phyloP scores from a whole-genome alignment of 2,113 vertebrate species.

The Thoracochromis brauschi region DNA sequence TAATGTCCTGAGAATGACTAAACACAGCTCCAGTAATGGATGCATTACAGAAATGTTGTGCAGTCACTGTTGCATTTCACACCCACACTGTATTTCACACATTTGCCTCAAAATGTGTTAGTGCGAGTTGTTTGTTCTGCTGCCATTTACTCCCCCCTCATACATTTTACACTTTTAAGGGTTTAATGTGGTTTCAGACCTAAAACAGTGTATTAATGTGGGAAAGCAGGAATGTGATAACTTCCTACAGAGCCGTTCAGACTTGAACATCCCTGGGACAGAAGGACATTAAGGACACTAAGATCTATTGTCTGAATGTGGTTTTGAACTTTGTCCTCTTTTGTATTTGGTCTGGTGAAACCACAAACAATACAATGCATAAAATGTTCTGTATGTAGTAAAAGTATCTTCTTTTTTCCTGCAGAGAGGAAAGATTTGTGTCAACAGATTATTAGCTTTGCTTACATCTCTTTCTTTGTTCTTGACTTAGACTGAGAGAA shows the following conservation, averaged over 20 bases:
- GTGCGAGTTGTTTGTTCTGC: neutral
- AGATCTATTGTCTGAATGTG: constrained; percentile 26
- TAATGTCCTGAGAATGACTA: neutral
- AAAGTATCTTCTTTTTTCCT: neutral
- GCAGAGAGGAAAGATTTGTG: neutral
- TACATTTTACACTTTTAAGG: neutral
- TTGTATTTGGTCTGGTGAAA: neutral
- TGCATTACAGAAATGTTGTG: neutral
- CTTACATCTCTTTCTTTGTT: neutral
- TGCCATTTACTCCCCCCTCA: neutral
- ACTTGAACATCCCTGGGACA: neutral
- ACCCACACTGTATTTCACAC: constrained; percentile 6
- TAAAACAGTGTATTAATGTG: constrained; percentile 12
- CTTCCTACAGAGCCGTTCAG: neutral
- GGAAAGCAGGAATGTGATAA: constrained; percentile 8
- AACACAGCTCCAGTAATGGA: neutral
- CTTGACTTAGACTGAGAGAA: neutral
- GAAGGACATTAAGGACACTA: neutral
- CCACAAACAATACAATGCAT: neutral
- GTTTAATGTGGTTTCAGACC: constrained; percentile 15
- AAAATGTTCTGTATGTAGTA: neutral
- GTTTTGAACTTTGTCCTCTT: constrained; percentile 7
- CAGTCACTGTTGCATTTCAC: neutral
- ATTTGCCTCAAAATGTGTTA: neutral
- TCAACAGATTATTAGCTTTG: neutral